These are phyloP conservation scores for Gambusia holbrooki DNA, from an alignment of 2,113 vertebrate species.

Conservation along the genomic window DNA sequence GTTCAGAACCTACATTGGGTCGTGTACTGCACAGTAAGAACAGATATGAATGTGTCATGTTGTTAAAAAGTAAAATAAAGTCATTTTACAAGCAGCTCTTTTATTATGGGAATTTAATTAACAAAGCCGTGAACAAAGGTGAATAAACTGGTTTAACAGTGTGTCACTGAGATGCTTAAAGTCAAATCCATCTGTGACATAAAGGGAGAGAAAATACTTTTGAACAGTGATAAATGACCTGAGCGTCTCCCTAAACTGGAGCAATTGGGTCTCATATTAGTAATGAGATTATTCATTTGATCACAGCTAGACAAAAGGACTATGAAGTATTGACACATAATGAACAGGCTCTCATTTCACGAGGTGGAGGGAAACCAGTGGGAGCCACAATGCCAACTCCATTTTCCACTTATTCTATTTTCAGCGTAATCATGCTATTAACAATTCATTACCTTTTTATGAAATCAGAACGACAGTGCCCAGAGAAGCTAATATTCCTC, in stretches of 20 bases:
- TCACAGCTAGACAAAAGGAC: constrained; percentile 51
- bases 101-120: neutral
- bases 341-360: constrained; percentile 54
- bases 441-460: constrained; percentile 67
- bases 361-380: constrained; percentile 29
- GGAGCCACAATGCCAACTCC: constrained; percentile 44
- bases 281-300: constrained; percentile 55
- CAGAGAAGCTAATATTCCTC: constrained; percentile 57
- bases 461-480: constrained; percentile 47
- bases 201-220: constrained; percentile 4
- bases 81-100: no score
- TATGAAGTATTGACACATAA: constrained; percentile 55
- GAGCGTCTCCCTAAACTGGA: constrained; percentile 23
- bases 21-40: no score
- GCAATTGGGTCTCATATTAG: constrained; percentile 42
- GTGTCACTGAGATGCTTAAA: constrained; percentile 13
- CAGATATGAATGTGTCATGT: no score
- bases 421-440: constrained; percentile 62
- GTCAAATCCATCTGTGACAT: constrained; percentile 21
- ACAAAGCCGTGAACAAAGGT: constrained; percentile 16
- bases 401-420: constrained; percentile 58
- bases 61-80: no score
- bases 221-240: constrained; percentile 38
- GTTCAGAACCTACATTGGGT: no score
- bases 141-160: constrained; percentile 15